Percentiles rank a stretch among this genome's conserved stretches.
These are phyloP conservation scores for Drosophila paulistorum DNA, from an alignment of 1,140 invertebrate species.

Conservation along the genomic window DNA sequence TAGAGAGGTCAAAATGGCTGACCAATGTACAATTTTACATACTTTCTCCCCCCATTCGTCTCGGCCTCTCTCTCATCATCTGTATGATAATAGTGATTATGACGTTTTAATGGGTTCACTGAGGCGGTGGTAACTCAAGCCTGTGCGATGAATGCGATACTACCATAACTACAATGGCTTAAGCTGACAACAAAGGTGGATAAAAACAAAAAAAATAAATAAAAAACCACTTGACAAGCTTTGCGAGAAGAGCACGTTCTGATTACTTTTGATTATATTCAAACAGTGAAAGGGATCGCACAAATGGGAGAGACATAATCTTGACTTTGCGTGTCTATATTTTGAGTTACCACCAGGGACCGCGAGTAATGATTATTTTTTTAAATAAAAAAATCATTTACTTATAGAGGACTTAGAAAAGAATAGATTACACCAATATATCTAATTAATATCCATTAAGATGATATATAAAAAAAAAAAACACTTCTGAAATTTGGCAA, in stretches of 20 bases:
- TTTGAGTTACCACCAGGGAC: no score
- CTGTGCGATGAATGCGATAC: slow-evolving; percentile 4
- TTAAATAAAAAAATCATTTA: no score
- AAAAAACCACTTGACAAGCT: slow-evolving; percentile 62
- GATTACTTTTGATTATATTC: no score
- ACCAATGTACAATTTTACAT: slow-evolving; percentile 57
- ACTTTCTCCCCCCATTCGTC: not conserved
- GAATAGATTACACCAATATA: no score
- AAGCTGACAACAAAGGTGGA: slow-evolving; percentile 40
- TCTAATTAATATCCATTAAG: no score
- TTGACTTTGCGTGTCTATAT: no score
- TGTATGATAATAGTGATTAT: slow-evolving; percentile 78
- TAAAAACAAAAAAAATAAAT: slow-evolving; percentile 10
- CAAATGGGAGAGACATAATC: no score
- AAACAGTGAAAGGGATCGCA: no score
- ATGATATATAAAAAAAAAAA: no score
- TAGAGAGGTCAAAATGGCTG: slow-evolving; percentile 54
- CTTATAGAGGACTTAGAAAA: no score
- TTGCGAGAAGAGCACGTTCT: slow-evolving; percentile 46
- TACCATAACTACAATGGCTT: slow-evolving; percentile 26
- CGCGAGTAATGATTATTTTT: no score
- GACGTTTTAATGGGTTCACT: slow-evolving; percentile 78
- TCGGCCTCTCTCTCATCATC: slow-evolving; percentile 24
- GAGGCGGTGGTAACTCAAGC: slow-evolving; percentile 45
- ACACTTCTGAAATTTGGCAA: no score